Percentiles rank a stretch among this genome's conserved stretches.
phyloP scores from a whole-genome alignment of 1,140 invertebrate genomes.

The Mylabris phalerata region DNA sequence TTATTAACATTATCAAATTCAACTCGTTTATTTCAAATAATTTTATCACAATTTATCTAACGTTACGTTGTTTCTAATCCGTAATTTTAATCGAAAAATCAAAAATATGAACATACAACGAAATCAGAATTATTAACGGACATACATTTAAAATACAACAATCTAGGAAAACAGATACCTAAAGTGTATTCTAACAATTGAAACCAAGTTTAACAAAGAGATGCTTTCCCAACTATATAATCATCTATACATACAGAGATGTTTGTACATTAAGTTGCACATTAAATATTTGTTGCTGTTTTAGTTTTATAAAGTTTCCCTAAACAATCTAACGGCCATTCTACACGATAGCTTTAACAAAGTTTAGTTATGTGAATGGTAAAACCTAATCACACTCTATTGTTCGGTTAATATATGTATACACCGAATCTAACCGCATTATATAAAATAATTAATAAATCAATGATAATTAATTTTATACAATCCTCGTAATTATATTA shows the following conservation, averaged over 20 bases:
- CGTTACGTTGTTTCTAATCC: background rate
- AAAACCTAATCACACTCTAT: no score
- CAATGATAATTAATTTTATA: no score
- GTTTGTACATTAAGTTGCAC: slow-evolving; percentile 5
- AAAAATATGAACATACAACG: background rate
- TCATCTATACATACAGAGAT: background rate
- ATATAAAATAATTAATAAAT: no score
- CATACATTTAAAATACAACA: background rate
- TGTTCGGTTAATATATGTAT: no score
- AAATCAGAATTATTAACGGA: background rate
- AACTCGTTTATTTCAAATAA: slow-evolving; percentile 1
- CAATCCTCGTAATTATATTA: no score
- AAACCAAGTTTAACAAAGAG: slow-evolving; percentile 8
- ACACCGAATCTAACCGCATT: no score
- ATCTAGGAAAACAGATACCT: background rate
- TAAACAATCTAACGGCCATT: slow-evolving; percentile 9
- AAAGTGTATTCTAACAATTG: slow-evolving; percentile 9
- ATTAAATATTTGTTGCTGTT: slow-evolving; percentile 11
- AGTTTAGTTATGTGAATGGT: slow-evolving; percentile 2
- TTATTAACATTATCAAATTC: slow-evolving; percentile 10
- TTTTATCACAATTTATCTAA: background rate
- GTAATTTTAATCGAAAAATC: background rate
- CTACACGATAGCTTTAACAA: slow-evolving; percentile 2
- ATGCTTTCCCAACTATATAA: background rate
- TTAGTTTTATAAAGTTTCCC: slow-evolving; percentile 10